phyloP scores from a whole-genome alignment of 2,888 invertebrate species.

The Belgica antarctica region DNA sequence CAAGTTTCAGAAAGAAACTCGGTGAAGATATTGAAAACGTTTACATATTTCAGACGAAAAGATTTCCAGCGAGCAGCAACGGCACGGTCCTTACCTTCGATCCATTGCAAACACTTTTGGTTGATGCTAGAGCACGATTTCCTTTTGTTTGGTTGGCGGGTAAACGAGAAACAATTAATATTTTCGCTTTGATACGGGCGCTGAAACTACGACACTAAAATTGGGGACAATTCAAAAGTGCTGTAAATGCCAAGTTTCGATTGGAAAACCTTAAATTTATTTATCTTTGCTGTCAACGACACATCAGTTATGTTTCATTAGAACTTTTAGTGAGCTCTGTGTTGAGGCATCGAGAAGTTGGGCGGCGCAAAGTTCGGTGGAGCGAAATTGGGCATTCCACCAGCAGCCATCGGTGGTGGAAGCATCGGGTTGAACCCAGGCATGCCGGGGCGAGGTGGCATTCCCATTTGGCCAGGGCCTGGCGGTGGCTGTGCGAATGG shows the following conservation, averaged over 20 bases:
- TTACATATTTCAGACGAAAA: neutral
- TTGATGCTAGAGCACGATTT: too few relatives aligned
- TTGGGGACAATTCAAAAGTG: neutral
- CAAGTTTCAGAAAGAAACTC: too few relatives aligned
- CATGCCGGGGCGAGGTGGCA: constrained; percentile 11
- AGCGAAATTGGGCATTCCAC: neutral
- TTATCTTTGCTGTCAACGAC: neutral
- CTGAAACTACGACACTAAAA: neutral
- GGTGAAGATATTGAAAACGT: constrained; percentile 6
- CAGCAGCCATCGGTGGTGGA: neutral
- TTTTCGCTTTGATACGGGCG: neutral
- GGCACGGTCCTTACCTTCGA: neutral
- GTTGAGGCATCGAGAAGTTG: neutral
- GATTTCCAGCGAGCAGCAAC: neutral
- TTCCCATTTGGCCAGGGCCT: constrained; percentile 50
- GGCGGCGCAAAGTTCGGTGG: constrained; percentile 4
- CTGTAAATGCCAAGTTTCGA: neutral
- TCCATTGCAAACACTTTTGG: neutral
- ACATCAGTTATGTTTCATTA: neutral
- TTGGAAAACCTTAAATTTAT: neutral
- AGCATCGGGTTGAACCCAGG: constrained; percentile 16
- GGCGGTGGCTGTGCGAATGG: constrained; percentile 71
- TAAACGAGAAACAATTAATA: constrained; percentile 10
- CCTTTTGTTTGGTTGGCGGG: neutral
- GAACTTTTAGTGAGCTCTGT: neutral